A percentile compares a stretch with the other conserved stretches of the same genome.
Conservation (phyloP, 2,797 vertebrate genomes). For the Pangasius macronema region DNA sequence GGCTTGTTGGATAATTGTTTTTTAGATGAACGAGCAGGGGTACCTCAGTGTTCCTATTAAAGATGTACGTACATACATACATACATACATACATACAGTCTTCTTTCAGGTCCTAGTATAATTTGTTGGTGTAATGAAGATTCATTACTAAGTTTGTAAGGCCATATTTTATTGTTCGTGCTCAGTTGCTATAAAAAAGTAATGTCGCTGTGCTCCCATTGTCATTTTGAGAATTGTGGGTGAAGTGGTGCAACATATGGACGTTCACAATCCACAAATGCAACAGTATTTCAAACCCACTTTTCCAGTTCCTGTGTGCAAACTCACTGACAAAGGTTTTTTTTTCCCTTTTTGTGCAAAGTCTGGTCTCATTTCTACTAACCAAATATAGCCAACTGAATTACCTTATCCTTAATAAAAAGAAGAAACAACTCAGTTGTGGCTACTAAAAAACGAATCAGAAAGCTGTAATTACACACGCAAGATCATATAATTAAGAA, state of each 20-base stretch:
- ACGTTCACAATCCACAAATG: neutral
- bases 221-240: neutral
- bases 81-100: neutral
- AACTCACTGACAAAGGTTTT: neutral
- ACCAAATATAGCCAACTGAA: constrained; percentile 7
- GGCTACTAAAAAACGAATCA: neutral
- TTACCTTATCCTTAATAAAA: neutral
- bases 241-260: neutral
- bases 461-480: constrained; percentile 8
- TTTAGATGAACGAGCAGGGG: neutral
- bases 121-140: neutral
- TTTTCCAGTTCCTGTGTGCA: neutral
- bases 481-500: constrained; percentile 12
- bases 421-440: neutral
- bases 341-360: neutral
- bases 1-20: neutral
- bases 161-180: neutral
- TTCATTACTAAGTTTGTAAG: neutral
- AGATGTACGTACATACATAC: neutral
- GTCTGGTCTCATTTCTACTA: neutral
- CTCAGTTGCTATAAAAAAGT: neutral
- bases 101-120: neutral
- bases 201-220: neutral
- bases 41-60: neutral
- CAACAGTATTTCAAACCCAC: neutral